These are phyloP conservation scores for Palloptera scutellata DNA, from an alignment of 2,888 invertebrate species.

Conservation along the genomic window DNA sequence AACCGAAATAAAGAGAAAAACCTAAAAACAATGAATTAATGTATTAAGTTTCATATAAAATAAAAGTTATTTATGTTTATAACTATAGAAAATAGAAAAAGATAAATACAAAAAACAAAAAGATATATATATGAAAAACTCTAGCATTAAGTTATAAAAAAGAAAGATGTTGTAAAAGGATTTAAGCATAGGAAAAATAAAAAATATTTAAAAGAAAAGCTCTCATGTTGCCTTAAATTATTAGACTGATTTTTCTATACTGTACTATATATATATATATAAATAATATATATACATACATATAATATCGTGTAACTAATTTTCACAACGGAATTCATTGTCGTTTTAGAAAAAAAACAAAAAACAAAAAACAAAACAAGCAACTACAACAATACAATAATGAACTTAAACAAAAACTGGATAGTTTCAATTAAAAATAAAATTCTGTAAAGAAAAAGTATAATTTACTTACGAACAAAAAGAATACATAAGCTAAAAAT, in stretches of 20 bases:
- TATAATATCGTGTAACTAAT: slow-evolving; percentile 23
- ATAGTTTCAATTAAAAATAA: slow-evolving; percentile 15
- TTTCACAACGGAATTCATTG: slow-evolving; percentile 39
- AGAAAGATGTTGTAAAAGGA: slow-evolving; percentile 27
- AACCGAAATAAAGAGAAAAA: slow-evolving; percentile 28
- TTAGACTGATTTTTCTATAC: slow-evolving; percentile 72
- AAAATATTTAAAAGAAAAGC: slow-evolving; percentile 54
- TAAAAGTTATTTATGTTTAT: slow-evolving; percentile 19
- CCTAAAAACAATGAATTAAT: slow-evolving; percentile 23
- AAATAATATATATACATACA: slow-evolving; percentile 25
- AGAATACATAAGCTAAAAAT: slow-evolving; percentile 29
- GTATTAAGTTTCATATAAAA: too few relatives aligned
- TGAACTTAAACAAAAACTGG: slow-evolving; percentile 29
- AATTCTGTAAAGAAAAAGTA: slow-evolving; percentile 1
- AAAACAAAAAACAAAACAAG: slow-evolving; percentile 34
- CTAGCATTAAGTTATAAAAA: slow-evolving; percentile 33
- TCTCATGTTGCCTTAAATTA: slow-evolving; percentile 74
- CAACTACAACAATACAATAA: slow-evolving; percentile 31
- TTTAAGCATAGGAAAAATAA: slow-evolving; percentile 1
- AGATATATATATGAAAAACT: too few relatives aligned
- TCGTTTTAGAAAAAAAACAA: slow-evolving; percentile 42
- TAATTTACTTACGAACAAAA: neutral
- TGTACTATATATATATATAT: slow-evolving; percentile 36
- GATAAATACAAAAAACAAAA: slow-evolving; percentile 27
- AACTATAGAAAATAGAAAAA: slow-evolving; percentile 22